phyloP scores from a whole-genome alignment of 2,113 vertebrate genomes.

The Passer domesticus region DNA sequence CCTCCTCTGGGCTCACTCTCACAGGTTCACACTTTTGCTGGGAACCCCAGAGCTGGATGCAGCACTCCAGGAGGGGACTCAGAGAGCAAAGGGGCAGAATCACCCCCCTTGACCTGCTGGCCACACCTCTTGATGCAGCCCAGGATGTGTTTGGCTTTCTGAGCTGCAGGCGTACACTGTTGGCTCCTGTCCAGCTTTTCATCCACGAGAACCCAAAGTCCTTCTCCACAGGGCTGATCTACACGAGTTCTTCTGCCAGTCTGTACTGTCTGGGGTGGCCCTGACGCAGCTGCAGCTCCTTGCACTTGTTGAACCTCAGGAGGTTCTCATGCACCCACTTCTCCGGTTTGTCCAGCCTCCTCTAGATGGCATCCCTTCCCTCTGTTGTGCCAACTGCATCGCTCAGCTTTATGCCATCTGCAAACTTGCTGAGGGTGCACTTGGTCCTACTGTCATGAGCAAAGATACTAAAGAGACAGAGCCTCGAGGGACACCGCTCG shows the following conservation, averaged over 20 bases:
- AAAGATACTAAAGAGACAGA: background rate
- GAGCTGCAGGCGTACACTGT: background rate
- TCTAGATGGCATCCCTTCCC: background rate
- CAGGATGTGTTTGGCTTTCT: background rate
- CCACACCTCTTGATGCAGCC: background rate
- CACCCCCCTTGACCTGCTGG: background rate
- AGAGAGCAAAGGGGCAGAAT: background rate
- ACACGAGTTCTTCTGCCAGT: background rate
- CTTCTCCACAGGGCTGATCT: background rate
- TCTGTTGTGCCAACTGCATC: background rate
- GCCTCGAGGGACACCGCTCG: background rate
- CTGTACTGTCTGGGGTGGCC: background rate
- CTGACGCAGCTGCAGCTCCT: background rate
- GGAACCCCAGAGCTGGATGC: background rate
- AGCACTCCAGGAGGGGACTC: background rate
- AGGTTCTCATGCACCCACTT: background rate
- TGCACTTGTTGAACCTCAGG: background rate
- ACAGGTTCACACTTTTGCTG: background rate
- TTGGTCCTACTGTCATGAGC: background rate
- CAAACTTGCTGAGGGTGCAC: background rate
- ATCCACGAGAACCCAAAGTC: background rate
- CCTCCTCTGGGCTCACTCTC: background rate
- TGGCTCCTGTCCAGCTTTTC: background rate
- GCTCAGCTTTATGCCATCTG: background rate
- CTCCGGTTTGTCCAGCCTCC: background rate